Evolutionary conservation across 2,113 vertebrate species (phyloP).

Genomic region (Pagrus major): DNA sequence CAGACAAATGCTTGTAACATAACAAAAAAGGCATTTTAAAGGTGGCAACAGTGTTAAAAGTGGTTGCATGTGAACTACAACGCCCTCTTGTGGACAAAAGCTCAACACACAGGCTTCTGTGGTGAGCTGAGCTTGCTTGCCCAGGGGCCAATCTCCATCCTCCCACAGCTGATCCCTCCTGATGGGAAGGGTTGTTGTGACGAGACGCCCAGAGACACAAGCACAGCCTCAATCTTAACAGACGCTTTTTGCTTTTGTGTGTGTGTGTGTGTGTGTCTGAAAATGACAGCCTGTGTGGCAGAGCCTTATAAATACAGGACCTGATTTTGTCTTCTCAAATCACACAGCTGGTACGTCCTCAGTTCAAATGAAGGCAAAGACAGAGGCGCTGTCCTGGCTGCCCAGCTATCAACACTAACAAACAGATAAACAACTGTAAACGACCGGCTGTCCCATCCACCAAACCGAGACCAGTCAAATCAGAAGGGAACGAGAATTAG

Average conservation of each 20-base stretch:
- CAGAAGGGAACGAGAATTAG: conserved; percentile 27
- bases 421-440: conserved; percentile 74
- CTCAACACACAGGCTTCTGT: background rate
- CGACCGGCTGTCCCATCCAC: conserved; percentile 74
- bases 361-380: conserved; percentile 52
- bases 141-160: conserved; percentile 37
- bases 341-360: conserved; percentile 66
- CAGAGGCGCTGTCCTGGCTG: conserved; percentile 34
- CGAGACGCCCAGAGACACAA: conserved; percentile 50
- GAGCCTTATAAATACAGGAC: conserved; percentile 51
- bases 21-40: background rate
- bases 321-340: conserved; percentile 79
- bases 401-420: conserved; percentile 54
- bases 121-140: conserved; percentile 2
- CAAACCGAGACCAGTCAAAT: conserved; percentile 72
- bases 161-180: conserved; percentile 50
- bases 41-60: background rate
- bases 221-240: conserved; percentile 32
- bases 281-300: conserved; percentile 41
- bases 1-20: background rate
- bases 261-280: conserved; percentile 30
- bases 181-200: conserved; percentile 52
- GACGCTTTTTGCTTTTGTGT: conserved; percentile 21
- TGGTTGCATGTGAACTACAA: conserved; percentile 4
- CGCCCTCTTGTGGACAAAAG: conserved; percentile 60